These are phyloP conservation scores for Netelia inedita DNA, from an alignment of 2,888 invertebrate genomes.

Conservation along the genomic window DNA sequence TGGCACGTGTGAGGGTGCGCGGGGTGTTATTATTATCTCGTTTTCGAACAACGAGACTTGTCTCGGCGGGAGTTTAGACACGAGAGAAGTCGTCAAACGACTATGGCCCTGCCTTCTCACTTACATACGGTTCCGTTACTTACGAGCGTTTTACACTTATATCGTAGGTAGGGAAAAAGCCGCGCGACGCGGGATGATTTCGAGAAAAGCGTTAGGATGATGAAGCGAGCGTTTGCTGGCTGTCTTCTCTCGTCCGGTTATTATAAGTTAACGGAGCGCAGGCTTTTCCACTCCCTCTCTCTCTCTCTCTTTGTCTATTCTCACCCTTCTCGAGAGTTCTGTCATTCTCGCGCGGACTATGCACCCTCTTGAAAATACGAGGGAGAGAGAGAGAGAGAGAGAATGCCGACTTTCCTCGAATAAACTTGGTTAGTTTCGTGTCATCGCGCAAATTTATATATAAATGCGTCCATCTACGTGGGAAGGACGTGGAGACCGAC, in stretches of 20 bases:
- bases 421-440: slow-evolving; percentile 20
- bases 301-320: not conserved
- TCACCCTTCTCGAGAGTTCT: not conserved
- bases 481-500: not conserved
- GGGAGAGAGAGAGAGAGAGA: slow-evolving; percentile 13
- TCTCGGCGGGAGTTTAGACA: not conserved
- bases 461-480: not conserved
- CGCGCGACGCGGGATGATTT: slow-evolving; percentile 49
- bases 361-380: not conserved
- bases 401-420: slow-evolving; percentile 24
- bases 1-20: too few relatives aligned
- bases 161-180: not conserved
- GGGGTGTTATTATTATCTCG: too few relatives aligned
- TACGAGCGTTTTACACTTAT: not conserved
- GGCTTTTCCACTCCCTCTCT: not conserved
- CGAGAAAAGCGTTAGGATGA: slow-evolving; percentile 64
- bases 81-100: not conserved
- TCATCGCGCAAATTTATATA: not conserved
- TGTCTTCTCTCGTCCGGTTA: slow-evolving; percentile 43
- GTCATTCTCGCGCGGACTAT: slow-evolving; percentile 6
- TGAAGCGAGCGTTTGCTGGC: slow-evolving; percentile 58
- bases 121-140: not conserved
- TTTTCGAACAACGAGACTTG: too few relatives aligned
- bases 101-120: not conserved
- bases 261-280: slow-evolving; percentile 10